Percentiles rank a stretch among this genome's conserved stretches.
Conservation (phyloP, 2,888 invertebrate species). For the Seira ritae region DNA sequence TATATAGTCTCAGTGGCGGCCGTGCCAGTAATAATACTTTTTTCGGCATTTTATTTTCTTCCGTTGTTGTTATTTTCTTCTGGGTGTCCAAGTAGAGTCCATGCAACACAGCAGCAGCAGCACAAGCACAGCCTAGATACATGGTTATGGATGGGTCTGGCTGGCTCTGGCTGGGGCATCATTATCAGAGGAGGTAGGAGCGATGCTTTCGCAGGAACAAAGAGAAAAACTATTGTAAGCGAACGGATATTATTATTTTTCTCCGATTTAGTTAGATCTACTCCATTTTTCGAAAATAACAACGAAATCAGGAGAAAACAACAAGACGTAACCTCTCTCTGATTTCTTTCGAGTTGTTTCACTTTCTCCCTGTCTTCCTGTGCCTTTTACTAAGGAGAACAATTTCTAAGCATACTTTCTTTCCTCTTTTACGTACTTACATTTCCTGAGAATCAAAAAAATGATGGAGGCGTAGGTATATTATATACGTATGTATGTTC, state of each 20-base stretch:
- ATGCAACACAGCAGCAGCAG: too few species aligned
- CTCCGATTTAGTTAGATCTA: not conserved
- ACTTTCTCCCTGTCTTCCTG: not conserved
- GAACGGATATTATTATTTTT: conserved; percentile 7
- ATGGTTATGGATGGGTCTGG: not conserved
- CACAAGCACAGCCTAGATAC: not conserved
- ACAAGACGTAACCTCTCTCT: conserved; percentile 9
- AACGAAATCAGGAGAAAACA: not conserved
- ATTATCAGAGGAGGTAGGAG: not conserved
- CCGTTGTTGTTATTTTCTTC: not conserved
- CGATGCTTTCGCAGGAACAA: not conserved
- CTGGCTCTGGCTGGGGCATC: not conserved
- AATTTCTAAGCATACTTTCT: conserved; percentile 4
- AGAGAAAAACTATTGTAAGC: not conserved
- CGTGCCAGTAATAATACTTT: not conserved
- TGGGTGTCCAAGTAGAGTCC: too few species aligned
- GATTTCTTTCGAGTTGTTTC: not conserved
- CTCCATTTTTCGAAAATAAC: not conserved
- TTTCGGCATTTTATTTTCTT: conserved; percentile 3
- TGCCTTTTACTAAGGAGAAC: not conserved
- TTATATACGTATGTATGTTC: too few species aligned
- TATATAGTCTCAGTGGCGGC: not conserved
- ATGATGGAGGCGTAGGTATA: too few species aligned
- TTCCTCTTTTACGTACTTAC: not conserved
- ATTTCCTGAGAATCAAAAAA: too few species aligned